Evolutionary conservation across 2,113 vertebrate species (phyloP).

Genomic region (Cygnus atratus): DNA sequence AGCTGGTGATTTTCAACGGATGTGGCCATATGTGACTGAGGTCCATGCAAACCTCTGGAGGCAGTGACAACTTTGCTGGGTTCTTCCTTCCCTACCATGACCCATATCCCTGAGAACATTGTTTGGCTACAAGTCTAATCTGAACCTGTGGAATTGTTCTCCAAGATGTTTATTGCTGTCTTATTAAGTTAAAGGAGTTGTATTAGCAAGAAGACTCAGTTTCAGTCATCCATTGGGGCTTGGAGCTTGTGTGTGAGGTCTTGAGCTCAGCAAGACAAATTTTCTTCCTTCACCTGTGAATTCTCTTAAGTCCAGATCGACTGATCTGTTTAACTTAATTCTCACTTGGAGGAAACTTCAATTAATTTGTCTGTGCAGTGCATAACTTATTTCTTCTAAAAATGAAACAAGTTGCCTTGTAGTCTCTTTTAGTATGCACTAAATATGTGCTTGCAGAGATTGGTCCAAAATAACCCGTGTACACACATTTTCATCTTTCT

Average conservation of each 20-base stretch:
- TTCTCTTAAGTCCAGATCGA: neutral
- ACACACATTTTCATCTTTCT: neutral
- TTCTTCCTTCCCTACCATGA: accelerated
- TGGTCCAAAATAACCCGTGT: neutral
- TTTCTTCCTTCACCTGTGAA: neutral
- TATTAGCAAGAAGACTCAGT: neutral
- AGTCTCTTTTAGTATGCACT: neutral
- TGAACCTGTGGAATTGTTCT: neutral
- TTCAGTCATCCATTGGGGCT: neutral
- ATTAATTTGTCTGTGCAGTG: neutral
- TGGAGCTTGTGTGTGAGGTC: neutral
- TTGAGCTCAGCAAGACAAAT: neutral
- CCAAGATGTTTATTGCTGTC: neutral
- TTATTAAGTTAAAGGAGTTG: neutral
- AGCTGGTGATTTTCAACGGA: neutral
- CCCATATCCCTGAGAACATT: neutral
- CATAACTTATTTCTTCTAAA: neutral
- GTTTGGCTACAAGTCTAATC: neutral
- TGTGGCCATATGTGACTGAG: neutral
- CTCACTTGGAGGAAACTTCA: neutral
- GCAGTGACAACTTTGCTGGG: too few species aligned
- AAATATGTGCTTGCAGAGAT: neutral
- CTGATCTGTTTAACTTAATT: neutral
- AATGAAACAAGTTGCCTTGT: neutral
- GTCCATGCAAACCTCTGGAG: neutral